These are phyloP conservation scores for Leptinotarsa tumamoca DNA, from an alignment of 2,888 invertebrate genomes.

Conservation along the genomic window DNA sequence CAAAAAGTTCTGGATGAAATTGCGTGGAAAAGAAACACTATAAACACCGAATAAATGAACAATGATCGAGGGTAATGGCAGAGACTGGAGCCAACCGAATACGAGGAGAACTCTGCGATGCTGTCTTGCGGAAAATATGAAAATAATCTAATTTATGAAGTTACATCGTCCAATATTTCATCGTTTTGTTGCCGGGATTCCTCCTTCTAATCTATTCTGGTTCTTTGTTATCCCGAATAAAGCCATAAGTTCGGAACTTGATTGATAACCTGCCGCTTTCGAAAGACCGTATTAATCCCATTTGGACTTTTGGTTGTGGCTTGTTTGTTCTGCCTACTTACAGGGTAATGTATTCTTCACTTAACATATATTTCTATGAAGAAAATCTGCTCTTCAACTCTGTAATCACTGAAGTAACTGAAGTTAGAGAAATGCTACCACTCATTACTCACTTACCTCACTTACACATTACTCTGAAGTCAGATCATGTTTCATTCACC, in stretches of 20 bases:
- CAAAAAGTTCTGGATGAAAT: conserved; percentile 64
- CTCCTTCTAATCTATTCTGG: conserved; percentile 48
- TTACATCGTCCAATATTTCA: conserved; percentile 53
- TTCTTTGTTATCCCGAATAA: conserved; percentile 47
- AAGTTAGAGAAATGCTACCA: neutral
- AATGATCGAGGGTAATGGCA: conserved; percentile 62
- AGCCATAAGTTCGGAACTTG: conserved; percentile 48
- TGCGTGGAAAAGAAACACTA: conserved; percentile 62
- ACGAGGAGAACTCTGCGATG: conserved; percentile 44
- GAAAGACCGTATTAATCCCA: conserved; percentile 41
- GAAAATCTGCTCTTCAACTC: neutral
- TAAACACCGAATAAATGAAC: conserved; percentile 60
- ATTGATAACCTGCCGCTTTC: conserved; percentile 45
- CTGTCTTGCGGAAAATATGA: conserved; percentile 54
- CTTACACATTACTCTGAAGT: no score
- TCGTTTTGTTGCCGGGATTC: conserved; percentile 46
- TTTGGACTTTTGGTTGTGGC: conserved; percentile 20
- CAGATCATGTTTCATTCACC: no score
- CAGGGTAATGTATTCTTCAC: neutral
- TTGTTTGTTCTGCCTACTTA: conserved; percentile 14
- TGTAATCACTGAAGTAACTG: neutral
- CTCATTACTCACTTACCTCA: no score
- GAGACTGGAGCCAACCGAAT: conserved; percentile 56
- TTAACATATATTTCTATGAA: neutral
- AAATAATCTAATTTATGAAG: conserved; percentile 61